Percentiles rank a stretch among this genome's conserved stretches.
Conservation (phyloP, 1,140 invertebrate species). For the Chlorops oryzae region DNA sequence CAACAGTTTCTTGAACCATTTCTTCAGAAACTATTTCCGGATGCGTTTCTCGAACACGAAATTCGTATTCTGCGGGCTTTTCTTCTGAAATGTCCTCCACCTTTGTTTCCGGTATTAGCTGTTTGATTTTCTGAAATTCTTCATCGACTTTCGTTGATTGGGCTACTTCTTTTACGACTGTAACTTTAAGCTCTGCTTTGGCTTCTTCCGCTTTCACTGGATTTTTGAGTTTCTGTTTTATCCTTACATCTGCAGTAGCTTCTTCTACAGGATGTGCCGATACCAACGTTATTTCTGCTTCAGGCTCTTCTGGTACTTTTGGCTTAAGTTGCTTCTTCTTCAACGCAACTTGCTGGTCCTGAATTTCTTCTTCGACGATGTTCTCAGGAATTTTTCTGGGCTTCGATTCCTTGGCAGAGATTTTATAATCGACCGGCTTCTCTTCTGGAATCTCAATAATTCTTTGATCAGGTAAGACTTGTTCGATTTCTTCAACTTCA, state of each 20-base stretch:
- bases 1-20: constrained; percentile 15
- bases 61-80: constrained; percentile 26
- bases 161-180: constrained; percentile 25
- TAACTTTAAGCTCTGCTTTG: constrained; percentile 35
- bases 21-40: constrained; percentile 5
- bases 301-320: background rate
- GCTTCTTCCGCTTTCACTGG: constrained; percentile 30
- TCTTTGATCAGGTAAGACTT: no score
- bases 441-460: constrained; percentile 16
- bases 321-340: background rate
- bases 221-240: constrained; percentile 35
- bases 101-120: constrained; percentile 16
- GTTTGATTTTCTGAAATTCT: constrained; percentile 30
- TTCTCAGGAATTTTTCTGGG: no score
- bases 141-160: constrained; percentile 30
- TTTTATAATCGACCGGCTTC: no score
- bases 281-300: constrained; percentile 6
- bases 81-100: constrained; percentile 27
- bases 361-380: constrained; percentile 16
- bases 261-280: constrained; percentile 27
- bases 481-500: constrained; percentile 33
- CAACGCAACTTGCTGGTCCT: constrained; percentile 8
- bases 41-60: constrained; percentile 6
- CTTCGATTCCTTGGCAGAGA: no score
- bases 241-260: constrained; percentile 25